Evolutionary conservation across 2,113 vertebrate genomes (phyloP).

Genomic region (Shinisaurus crocodilurus): DNA sequence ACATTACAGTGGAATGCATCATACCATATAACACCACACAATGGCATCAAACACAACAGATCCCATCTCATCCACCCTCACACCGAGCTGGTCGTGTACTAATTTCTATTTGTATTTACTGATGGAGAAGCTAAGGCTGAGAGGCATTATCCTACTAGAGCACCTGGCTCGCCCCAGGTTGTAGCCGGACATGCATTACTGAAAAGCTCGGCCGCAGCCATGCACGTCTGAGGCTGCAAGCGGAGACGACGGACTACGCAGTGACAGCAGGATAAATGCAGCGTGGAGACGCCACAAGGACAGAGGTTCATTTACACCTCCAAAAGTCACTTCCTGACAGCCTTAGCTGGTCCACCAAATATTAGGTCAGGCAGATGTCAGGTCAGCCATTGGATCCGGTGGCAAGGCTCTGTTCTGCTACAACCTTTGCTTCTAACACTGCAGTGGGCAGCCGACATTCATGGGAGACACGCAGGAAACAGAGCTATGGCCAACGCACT

Average conservation of each 20-base stretch:
- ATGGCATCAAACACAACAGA: background rate
- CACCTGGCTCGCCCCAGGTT: background rate
- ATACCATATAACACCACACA: background rate
- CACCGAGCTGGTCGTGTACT: no score
- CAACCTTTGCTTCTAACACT: background rate
- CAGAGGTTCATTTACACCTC: no score
- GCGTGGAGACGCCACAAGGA: background rate
- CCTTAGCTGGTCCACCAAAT: background rate
- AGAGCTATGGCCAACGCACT: no score
- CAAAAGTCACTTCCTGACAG: background rate
- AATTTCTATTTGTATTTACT: no score
- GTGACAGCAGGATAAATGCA: background rate
- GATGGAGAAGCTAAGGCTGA: background rate
- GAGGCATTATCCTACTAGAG: background rate
- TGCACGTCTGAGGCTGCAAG: no score
- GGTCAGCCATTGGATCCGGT: background rate
- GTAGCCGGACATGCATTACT: background rate
- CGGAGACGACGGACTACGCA: no score
- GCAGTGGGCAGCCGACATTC: background rate
- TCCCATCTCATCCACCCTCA: background rate
- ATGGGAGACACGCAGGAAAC: background rate
- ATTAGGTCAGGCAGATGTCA: no score
- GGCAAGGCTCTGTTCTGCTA: background rate
- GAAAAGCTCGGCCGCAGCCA: background rate
- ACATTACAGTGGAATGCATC: background rate